A percentile compares a stretch with the other conserved stretches of the same genome.
Conservation (phyloP, 1,140 invertebrate genomes). For the Drosophila nannoptera region DNA sequence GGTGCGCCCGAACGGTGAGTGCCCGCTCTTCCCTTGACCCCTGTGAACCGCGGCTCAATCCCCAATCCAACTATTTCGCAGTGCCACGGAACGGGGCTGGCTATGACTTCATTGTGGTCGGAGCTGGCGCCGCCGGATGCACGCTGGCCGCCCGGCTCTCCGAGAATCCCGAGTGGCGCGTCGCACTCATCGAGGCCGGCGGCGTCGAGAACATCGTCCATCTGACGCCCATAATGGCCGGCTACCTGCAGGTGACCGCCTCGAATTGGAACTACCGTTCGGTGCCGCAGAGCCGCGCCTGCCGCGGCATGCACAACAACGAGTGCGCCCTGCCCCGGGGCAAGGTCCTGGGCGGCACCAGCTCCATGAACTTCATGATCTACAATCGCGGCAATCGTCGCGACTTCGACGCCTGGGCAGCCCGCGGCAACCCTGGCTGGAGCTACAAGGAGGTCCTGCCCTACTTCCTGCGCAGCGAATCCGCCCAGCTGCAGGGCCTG, state of each 20-base stretch:
- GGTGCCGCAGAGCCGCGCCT: slow-evolving; percentile 83
- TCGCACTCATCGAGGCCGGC: slow-evolving; percentile 82
- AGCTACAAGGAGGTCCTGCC: slow-evolving; percentile 86
- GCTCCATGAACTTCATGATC: slow-evolving; percentile 92
- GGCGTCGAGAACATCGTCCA: slow-evolving; percentile 85
- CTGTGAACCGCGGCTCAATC: neutral
- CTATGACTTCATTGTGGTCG: slow-evolving; percentile 93
- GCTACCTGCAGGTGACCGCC: slow-evolving; percentile 81
- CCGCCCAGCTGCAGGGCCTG: slow-evolving; percentile 80
- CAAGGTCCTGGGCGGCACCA: slow-evolving; percentile 86
- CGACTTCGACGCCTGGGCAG: slow-evolving; percentile 88
- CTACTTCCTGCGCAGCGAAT: slow-evolving; percentile 84
- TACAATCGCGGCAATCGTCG: slow-evolving; percentile 89
- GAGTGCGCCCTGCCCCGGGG: slow-evolving; percentile 83
- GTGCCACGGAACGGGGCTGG: slow-evolving; percentile 48
- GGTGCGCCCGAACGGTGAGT: slow-evolving; percentile 52
- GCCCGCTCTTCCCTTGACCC: too few species aligned
- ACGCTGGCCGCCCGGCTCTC: slow-evolving; percentile 89
- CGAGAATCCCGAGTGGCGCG: slow-evolving; percentile 81
- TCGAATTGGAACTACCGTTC: slow-evolving; percentile 87
- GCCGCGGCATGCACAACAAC: slow-evolving; percentile 80
- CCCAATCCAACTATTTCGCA: slow-evolving; percentile 5
- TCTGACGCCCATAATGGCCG: slow-evolving; percentile 84
- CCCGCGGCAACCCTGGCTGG: slow-evolving; percentile 85
- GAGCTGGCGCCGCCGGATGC: slow-evolving; percentile 89